Percentiles rank a stretch among this genome's conserved stretches.
These are phyloP conservation scores for Trichomalopsis sarcophagae DNA, from an alignment of 1,140 invertebrate genomes.

Conservation along the genomic window DNA sequence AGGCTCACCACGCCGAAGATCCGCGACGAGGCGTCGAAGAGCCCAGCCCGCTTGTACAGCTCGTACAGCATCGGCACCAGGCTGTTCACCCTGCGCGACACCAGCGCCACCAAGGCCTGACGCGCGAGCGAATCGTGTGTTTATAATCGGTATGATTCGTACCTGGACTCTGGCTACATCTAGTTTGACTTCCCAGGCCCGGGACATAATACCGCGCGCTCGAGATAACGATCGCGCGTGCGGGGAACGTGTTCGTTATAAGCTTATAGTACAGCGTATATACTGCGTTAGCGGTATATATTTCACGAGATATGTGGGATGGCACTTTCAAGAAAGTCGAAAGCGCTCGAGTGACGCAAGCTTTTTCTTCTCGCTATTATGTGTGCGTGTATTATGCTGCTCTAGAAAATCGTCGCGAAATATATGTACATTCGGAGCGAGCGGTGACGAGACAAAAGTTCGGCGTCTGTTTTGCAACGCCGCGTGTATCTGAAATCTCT, in stretches of 20 bases:
- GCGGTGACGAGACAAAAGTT: not conserved
- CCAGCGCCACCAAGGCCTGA: slow-evolving; percentile 77
- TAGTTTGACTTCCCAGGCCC: slow-evolving; percentile 19
- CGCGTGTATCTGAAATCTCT: not conserved
- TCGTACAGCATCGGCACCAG: slow-evolving; percentile 78
- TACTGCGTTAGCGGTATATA: slow-evolving; percentile 43
- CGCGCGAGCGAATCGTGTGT: not conserved
- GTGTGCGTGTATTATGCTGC: not conserved
- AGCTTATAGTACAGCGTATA: not conserved
- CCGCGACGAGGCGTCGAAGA: slow-evolving; percentile 81
- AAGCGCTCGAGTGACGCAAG: not conserved
- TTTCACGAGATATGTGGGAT: slow-evolving; percentile 31
- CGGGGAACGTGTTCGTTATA: slow-evolving; percentile 39
- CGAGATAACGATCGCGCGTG: slow-evolving; percentile 37
- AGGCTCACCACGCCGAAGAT: slow-evolving; percentile 88
- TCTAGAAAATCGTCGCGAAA: not conserved
- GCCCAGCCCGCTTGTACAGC: slow-evolving; percentile 76
- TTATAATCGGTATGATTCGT: no score
- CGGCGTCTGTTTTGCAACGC: not conserved
- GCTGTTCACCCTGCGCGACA: slow-evolving; percentile 77
- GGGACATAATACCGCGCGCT: not conserved
- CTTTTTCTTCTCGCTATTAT: slow-evolving; percentile 6
- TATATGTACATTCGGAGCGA: not conserved
- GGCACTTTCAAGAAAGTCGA: slow-evolving; percentile 34
- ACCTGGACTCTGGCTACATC: slow-evolving; percentile 36